Conservation (phyloP, 1,140 invertebrate genomes). For the Oryctes rhinoceros region DNA sequence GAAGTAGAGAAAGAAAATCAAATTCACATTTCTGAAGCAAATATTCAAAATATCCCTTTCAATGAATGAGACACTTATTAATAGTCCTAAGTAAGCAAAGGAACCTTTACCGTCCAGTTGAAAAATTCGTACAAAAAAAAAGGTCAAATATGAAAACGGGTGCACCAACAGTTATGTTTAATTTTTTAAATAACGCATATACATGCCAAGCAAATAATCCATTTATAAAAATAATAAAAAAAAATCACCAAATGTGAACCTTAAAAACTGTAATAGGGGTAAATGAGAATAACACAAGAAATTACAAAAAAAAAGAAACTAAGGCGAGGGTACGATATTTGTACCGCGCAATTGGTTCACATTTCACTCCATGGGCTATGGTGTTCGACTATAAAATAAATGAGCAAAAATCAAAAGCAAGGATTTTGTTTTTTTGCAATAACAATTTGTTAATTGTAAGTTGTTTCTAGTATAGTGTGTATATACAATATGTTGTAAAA, state of each 20-base stretch:
- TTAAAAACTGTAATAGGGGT: conserved; percentile 9
- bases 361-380: conserved; percentile 11
- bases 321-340: neutral
- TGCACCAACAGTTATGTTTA: too few species aligned
- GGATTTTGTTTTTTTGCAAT: conserved; percentile 52
- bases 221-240: conserved; percentile 1
- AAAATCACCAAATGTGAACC: conserved; percentile 32
- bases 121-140: too few species aligned
- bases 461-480: conserved; percentile 56
- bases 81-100: too few species aligned
- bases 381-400: conserved; percentile 54
- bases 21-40: too few species aligned
- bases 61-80: too few species aligned
- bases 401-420: conserved; percentile 60
- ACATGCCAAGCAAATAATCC: neutral
- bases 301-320: too few species aligned
- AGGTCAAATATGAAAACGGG: too few species aligned
- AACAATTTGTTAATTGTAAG: conserved; percentile 58
- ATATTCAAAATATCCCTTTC: too few species aligned
- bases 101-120: too few species aligned
- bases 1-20: too few species aligned
- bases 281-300: neutral
- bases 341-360: neutral
- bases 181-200: too few species aligned
- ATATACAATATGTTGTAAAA: conserved; percentile 32